Evolutionary conservation across 2,888 invertebrate species (phyloP), one percentile per base, ranked within the genome.

Genomic region (Lasioglossum villosulum): DNA sequence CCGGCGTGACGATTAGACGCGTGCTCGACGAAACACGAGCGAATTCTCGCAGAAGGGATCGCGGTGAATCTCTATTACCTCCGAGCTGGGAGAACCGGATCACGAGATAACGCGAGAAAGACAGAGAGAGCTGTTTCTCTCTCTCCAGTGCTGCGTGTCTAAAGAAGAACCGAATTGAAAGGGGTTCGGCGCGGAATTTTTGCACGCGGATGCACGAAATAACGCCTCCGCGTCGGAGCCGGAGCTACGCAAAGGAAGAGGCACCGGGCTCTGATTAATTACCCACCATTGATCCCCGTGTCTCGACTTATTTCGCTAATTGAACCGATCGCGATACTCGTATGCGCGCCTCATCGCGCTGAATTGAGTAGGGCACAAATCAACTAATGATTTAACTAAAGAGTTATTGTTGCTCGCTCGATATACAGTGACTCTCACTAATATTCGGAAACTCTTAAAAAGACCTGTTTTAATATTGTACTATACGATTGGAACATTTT

Each of bases 1-100:
- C 86, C 82, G 75, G 72, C 85, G 86, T 86, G 89, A 90, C 87
- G 89, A 90, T 90, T 90, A 90, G 87, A 89, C 84, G 84, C 86
- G 80, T 82, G 80, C 82, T 77, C 72, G 37, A 45, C 78, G 89
- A 88, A 84, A 88, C 84, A 88, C 66, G 73, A 59, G 70, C 86
- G 78, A 82, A 88, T 87, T 84, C 88, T 82, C 81, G 68, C 74
- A 14, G 73, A 77, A 73, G 45, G 76, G 78, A 73, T 75, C 73
- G 48, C 73, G 75, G 73, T 78, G 80, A 82, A 86, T 88, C 86
- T 77, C 75, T 70, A 80, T 84, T 86, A 82, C 74, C 78, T 63
- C n/a, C 42, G n/a, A n/a, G 1, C 66, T 16, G 59, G 70, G 37
- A 68, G 72, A 23, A 23, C 66, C 66, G 66, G 66, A 66, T 66